Conservation (phyloP, 2,888 invertebrate species). For the Metacarcinus magister region DNA sequence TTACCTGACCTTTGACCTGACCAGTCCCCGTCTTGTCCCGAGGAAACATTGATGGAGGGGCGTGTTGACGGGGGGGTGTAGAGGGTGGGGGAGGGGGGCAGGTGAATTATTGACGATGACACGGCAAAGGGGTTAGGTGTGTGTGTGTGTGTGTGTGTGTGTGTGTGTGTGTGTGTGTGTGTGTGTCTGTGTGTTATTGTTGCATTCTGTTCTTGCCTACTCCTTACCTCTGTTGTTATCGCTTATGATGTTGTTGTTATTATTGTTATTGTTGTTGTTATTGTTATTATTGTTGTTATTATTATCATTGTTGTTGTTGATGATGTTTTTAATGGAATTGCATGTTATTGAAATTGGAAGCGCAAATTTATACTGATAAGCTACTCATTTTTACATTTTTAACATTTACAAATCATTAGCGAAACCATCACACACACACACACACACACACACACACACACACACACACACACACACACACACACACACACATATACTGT, state of each 20-base stretch:
- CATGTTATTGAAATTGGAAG: too few species aligned
- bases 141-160: background rate
- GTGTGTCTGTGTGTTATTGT: background rate
- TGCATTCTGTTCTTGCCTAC: background rate
- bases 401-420: too few species aligned
- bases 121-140: background rate
- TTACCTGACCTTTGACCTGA: background rate
- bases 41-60: slow-evolving; percentile 1
- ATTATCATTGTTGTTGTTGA: too few species aligned
- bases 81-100: background rate
- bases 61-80: background rate
- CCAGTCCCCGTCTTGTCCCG: background rate
- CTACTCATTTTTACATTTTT: too few species aligned
- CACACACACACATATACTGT: background rate
- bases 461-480: background rate
- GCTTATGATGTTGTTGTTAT: background rate
- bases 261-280: background rate
- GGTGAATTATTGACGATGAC: slow-evolving; percentile 12
- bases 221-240: background rate
- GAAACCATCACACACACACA: too few species aligned
- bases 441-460: too few species aligned
- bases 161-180: background rate
- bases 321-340: too few species aligned
- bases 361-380: too few species aligned
- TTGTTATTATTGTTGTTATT: too few species aligned